Conservation (phyloP, 2,888 invertebrate species). For the Brachypalpus laphriformis region DNA sequence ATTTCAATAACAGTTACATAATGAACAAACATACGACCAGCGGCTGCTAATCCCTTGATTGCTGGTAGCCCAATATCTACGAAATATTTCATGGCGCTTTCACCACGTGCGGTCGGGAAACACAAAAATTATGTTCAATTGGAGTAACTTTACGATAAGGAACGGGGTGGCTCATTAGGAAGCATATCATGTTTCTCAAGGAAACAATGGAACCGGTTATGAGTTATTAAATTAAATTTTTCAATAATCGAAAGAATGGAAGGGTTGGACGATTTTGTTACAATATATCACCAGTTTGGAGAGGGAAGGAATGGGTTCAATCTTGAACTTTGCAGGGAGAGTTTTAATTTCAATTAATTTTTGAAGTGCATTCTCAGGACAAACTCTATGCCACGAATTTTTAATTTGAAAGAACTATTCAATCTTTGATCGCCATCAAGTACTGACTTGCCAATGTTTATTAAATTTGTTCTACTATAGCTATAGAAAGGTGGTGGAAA, state of each 20-base stretch:
- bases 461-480: neutral
- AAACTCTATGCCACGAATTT: neutral
- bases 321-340: neutral
- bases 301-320: neutral
- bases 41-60: slow-evolving; percentile 23
- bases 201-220: slow-evolving; percentile 15
- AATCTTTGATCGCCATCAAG: neutral
- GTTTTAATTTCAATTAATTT: slow-evolving; percentile 20
- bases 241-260: neutral
- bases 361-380: slow-evolving; percentile 10
- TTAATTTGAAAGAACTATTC: neutral
- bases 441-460: neutral
- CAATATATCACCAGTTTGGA: neutral
- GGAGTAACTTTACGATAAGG: neutral
- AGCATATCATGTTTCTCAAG: slow-evolving; percentile 10
- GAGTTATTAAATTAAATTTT: slow-evolving; percentile 29
- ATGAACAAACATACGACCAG: slow-evolving; percentile 4
- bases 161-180: slow-evolving; percentile 6
- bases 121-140: neutral
- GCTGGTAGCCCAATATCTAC: neutral
- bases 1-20: slow-evolving; percentile 29
- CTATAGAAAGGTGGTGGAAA: neutral
- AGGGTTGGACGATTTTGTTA: neutral
- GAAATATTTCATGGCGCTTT: slow-evolving; percentile 8
- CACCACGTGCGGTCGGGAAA: neutral